Percentiles rank a stretch among this genome's conserved stretches.
Conservation (phyloP, 2,113 vertebrate species). For the Anhinga rufa region DNA sequence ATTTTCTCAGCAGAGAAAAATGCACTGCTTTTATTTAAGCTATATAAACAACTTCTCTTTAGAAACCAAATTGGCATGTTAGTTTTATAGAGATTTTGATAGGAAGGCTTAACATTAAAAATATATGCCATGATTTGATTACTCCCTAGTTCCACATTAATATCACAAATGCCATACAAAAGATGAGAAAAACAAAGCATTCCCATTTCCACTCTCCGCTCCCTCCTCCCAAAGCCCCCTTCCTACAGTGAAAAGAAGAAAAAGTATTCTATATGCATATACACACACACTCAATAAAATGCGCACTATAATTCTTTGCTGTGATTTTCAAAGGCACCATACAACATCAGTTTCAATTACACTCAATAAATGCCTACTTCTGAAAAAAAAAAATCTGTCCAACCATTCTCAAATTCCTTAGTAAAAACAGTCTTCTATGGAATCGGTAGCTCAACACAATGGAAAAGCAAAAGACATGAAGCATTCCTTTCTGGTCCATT, state of each 20-base stretch:
- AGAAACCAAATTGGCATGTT: constrained; percentile 32
- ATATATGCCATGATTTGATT: background rate
- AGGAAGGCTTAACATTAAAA: constrained; percentile 44
- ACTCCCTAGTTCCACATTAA: background rate
- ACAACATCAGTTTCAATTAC: background rate
- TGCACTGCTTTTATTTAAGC: constrained; percentile 44
- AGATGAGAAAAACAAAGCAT: constrained; percentile 34
- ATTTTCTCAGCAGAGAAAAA: constrained; percentile 62
- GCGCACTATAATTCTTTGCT: background rate
- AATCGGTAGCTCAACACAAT: background rate
- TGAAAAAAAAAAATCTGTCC: no score
- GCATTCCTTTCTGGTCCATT: background rate
- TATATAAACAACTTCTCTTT: constrained; percentile 28
- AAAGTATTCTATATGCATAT: background rate
- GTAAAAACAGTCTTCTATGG: background rate
- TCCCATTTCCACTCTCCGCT: background rate
- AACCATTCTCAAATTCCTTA: background rate
- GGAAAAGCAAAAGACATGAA: background rate
- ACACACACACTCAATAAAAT: background rate
- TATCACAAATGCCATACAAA: background rate
- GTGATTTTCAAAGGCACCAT: background rate
- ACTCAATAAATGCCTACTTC: background rate
- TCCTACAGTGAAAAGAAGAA: background rate
- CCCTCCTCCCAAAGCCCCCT: background rate
- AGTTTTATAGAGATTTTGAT: constrained; percentile 40